Evolutionary conservation across 2,888 invertebrate genomes (phyloP).

Genomic region (Drosophila greeni): DNA sequence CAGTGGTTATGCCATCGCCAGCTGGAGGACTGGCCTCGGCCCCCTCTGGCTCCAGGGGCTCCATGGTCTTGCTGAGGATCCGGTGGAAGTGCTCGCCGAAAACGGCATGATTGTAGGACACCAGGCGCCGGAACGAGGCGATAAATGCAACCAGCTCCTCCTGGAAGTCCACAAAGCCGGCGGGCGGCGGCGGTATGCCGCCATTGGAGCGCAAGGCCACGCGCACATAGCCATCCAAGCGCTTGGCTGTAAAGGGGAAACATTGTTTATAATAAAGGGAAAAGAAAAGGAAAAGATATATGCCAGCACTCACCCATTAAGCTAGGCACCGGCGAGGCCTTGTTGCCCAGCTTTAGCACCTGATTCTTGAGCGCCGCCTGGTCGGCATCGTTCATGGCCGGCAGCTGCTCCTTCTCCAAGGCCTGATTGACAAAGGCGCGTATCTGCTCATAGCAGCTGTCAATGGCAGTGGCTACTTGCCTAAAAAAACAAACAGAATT

Average conservation of each 20-base stretch:
- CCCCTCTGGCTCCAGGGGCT: background rate
- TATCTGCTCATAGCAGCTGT: constrained; percentile 77
- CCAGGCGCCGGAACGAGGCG: constrained; percentile 75
- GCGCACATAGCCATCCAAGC: constrained; percentile 75
- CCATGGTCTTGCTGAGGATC: constrained; percentile 58
- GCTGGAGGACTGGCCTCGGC: background rate
- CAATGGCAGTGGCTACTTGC: constrained; percentile 70
- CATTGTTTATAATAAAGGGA: background rate
- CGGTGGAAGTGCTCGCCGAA: constrained; percentile 77
- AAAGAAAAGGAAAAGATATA: background rate
- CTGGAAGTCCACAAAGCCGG: constrained; percentile 76
- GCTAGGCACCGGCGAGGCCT: constrained; percentile 73
- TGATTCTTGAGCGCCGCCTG: constrained; percentile 73
- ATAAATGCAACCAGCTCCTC: constrained; percentile 76
- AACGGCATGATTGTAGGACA: constrained; percentile 78
- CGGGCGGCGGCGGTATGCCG: constrained; percentile 65
- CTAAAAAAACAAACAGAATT: constrained; percentile 1
- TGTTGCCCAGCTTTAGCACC: constrained; percentile 71
- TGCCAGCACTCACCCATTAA: constrained; percentile 74
- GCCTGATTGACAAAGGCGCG: constrained; percentile 71
- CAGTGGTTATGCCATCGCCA: constrained; percentile 6
- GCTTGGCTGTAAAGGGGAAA: constrained; percentile 70
- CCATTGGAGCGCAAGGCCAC: constrained; percentile 67
- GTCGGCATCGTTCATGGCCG: constrained; percentile 62
- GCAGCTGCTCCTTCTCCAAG: constrained; percentile 64